Evolutionary conservation across 1,140 invertebrate genomes (phyloP), one percentile per base, ranked within the genome.

Genomic region (Nasonia longicornis): DNA sequence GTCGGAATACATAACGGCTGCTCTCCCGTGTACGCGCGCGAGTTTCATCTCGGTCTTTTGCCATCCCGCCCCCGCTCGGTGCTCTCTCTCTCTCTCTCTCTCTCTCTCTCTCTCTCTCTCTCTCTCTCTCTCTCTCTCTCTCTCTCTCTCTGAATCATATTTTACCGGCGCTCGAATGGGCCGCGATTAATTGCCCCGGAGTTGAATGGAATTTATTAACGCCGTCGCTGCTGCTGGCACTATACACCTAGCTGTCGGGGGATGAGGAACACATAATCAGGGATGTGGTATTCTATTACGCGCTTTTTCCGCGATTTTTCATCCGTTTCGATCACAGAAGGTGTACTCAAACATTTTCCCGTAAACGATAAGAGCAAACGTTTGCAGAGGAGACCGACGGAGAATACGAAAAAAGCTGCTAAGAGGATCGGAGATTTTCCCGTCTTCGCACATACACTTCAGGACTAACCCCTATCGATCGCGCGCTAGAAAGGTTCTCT

Each of bases 171-270:
- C 76, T 77, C 67, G 80, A 82, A 78, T 82, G 73, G 48, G 58
- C 76, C 69, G 71, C 80, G 80, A 82, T 82, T 77, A 78, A 82
- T 78, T 82, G 75, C 64, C 26, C 63, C 42, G 38, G 31, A 82
- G 74, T 82, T 73, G 75, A 82, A 82, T 82, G 75, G 80, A 82
- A 82, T 82, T 82, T 82, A 82, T 82, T 72, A 82, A 82, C 29
- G 72, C 64, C 38, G 35, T 31, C 70, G 48, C 26, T 45, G 48
- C 48, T 52, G 11, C 48, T 52, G 48, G 48, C 48, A 10, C 48
- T 52, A 48, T 14, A 16, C 14, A 26, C 1, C 12, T 52, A 52
- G 0, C 7, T 26, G 0, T 26, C 48, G 16, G 22, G 8, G 31
- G 12, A 8, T 12, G 52, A 10, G 52, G n/a, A 3, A 31, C 42